phyloP scores from a whole-genome alignment of 2,888 invertebrate species.

The Drosophila melanosoma region DNA sequence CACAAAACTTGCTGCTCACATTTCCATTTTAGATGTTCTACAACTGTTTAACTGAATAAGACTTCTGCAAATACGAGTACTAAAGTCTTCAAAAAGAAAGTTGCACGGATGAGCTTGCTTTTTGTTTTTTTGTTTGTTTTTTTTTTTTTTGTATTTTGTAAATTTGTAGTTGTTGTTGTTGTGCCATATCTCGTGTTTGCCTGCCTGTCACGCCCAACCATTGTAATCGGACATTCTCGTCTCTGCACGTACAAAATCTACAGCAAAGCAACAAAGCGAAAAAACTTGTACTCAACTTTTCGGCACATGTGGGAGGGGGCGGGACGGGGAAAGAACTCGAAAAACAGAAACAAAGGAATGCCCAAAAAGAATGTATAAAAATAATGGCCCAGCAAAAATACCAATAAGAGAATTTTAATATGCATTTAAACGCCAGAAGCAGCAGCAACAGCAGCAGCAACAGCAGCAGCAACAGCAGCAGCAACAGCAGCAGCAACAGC shows the following conservation, averaged over 20 bases:
- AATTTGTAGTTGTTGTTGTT: background rate
- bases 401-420: constrained; percentile 70
- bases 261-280: constrained; percentile 33
- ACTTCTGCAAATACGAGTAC: constrained; percentile 67
- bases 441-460: background rate
- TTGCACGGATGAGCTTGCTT: constrained; percentile 23
- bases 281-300: constrained; percentile 61
- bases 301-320: background rate
- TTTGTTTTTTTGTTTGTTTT: background rate
- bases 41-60: constrained; percentile 79
- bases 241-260: constrained; percentile 20
- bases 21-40: constrained; percentile 57
- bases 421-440: constrained; percentile 52
- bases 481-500: constrained; percentile 1
- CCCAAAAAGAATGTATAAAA: constrained; percentile 10
- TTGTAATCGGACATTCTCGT: constrained; percentile 65
- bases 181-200: constrained; percentile 37
- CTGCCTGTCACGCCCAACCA: constrained; percentile 42
- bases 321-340: constrained; percentile 2
- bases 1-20: constrained; percentile 59
- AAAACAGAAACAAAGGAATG: background rate
- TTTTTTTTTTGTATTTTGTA: constrained; percentile 1
- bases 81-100: constrained; percentile 64
- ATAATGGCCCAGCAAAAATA: constrained; percentile 15
- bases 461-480: constrained; percentile 1